Evolutionary conservation across 2,888 invertebrate genomes (phyloP).

Genomic region (Lacanobia oleracea): DNA sequence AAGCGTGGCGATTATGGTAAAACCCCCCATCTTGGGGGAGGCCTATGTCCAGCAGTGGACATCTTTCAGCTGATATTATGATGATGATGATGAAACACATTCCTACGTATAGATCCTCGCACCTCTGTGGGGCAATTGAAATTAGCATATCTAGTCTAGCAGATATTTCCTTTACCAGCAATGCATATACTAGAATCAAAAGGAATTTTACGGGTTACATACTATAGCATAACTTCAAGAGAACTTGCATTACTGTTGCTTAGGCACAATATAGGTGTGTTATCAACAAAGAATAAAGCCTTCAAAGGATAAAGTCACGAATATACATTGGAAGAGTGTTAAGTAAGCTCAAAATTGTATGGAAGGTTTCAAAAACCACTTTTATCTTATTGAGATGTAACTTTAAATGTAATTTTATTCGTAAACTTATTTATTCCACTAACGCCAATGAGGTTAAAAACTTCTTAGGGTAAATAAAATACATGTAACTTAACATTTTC

Average conservation of each 20-base stretch:
- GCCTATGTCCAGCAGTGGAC: no score
- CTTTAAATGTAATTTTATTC: neutral
- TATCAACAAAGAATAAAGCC: neutral
- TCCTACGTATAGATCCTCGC: no score
- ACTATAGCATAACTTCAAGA: neutral
- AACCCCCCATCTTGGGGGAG: no score
- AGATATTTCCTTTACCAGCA: no score
- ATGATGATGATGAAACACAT: no score
- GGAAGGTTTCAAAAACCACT: rapidly evolving
- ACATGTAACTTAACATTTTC: neutral
- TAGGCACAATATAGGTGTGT: neutral
- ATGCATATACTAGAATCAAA: no score
- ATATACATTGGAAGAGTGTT: neutral
- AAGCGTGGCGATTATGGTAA: no score
- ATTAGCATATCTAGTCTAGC: no score
- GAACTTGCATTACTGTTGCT: neutral
- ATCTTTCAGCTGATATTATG: no score
- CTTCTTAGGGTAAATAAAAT: rapidly evolving
- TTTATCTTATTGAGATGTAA: constrained; percentile 5
- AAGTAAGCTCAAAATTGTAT: neutral
- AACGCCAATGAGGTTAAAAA: neutral
- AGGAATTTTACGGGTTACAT: no score
- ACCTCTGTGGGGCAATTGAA: no score
- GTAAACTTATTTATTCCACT: no score
- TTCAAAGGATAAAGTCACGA: neutral